Conservation (phyloP, 92 coral and sea anemone genomes). For the Porites divaricata region DNA sequence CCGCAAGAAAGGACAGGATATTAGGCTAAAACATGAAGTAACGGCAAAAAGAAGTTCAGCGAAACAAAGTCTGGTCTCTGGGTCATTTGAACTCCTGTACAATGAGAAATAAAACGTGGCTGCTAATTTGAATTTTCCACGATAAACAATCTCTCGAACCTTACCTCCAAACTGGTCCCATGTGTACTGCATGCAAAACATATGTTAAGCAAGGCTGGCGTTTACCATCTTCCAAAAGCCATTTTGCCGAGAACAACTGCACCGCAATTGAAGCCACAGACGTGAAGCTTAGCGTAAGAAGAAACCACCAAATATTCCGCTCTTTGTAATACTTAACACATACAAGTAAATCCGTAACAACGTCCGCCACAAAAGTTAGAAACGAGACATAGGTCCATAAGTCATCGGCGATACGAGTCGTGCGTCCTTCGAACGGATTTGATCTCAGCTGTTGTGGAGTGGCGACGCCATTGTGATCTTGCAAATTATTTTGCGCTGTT, state of each 20-base stretch:
- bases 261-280: constrained; percentile 72
- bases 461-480: not conserved
- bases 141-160: constrained; percentile 12
- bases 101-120: not conserved
- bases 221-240: constrained; percentile 83
- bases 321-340: constrained; percentile 63
- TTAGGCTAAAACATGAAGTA: constrained; percentile 7
- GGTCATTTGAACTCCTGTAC: not conserved
- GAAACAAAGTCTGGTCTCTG: not conserved
- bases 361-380: constrained; percentile 69
- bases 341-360: constrained; percentile 70
- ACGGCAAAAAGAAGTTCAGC: not conserved
- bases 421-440: constrained; percentile 49
- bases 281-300: constrained; percentile 67
- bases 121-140: not conserved
- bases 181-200: constrained; percentile 68
- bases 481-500: not conserved
- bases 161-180: constrained; percentile 86
- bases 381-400: constrained; percentile 62
- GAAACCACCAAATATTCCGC: constrained; percentile 71
- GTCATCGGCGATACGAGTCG: constrained; percentile 50
- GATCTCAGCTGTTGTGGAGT: not conserved
- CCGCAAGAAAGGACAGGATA: not conserved
- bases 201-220: constrained; percentile 35
- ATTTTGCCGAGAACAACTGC: constrained; percentile 79